Percentiles rank a stretch among this genome's conserved stretches.
phyloP scores from a whole-genome alignment of 2,113 vertebrate species.

The Lethenteron camtschaticum region DNA sequence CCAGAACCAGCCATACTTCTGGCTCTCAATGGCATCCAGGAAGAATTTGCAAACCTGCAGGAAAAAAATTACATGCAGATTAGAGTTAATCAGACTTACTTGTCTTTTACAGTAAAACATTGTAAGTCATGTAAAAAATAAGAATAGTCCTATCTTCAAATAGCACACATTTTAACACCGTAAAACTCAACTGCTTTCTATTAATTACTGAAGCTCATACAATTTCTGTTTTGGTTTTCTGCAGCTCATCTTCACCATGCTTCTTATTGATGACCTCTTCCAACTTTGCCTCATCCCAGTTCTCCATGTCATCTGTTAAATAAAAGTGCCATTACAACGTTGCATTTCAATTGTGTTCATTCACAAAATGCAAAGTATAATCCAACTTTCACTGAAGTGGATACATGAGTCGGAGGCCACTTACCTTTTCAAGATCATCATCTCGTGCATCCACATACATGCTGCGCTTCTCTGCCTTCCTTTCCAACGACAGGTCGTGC shows the following conservation, averaged over 20 bases:
- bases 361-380: background rate
- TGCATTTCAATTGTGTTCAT: no score
- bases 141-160: no score
- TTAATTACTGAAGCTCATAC: slow-evolving; percentile 28
- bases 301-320: slow-evolving; percentile 79
- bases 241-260: slow-evolving; percentile 89
- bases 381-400: background rate
- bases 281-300: slow-evolving; percentile 95
- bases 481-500: slow-evolving; percentile 76
- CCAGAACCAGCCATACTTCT: slow-evolving; percentile 99
- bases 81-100: no score
- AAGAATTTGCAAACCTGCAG: slow-evolving; percentile 76
- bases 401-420: background rate
- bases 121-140: no score
- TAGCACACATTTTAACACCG: no score
- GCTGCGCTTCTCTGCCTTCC: slow-evolving; percentile 83
- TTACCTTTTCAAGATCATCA: slow-evolving; percentile 77
- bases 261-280: slow-evolving; percentile 94
- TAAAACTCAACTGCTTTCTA: slow-evolving; percentile 12
- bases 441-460: slow-evolving; percentile 82
- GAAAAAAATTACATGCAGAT: background rate
- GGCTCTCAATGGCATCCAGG: slow-evolving; percentile 84
- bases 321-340: no score
- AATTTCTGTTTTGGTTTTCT: slow-evolving; percentile 86
- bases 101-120: no score